These are phyloP conservation scores for Stegostoma tigrinum DNA, from an alignment of 2,113 vertebrate genomes.

Conservation along the genomic window DNA sequence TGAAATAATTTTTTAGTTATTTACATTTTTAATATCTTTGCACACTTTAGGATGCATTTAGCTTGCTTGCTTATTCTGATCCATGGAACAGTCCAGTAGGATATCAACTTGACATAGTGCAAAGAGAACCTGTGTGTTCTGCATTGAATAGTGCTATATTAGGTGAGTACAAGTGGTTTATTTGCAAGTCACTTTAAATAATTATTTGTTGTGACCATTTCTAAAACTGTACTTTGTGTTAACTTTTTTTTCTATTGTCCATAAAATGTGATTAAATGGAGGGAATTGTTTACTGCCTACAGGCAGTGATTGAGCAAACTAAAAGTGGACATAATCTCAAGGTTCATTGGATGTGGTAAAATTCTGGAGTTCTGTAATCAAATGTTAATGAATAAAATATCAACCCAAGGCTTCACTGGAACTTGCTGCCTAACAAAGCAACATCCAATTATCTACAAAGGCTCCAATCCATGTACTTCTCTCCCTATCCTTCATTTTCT, in stretches of 20 bases:
- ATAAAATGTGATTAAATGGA: background rate
- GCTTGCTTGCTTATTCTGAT: slow-evolving; percentile 92
- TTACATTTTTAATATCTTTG: background rate
- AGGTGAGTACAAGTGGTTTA: slow-evolving; percentile 54
- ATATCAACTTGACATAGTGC: slow-evolving; percentile 90
- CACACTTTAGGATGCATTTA: slow-evolving; percentile 80
- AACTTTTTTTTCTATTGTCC: background rate
- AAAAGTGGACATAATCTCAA: background rate
- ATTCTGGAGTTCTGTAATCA: background rate
- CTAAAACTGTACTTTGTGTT: background rate
- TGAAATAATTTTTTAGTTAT: background rate
- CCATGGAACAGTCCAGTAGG: slow-evolving; percentile 97
- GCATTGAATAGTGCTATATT: slow-evolving; percentile 99
- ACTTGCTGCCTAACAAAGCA: background rate
- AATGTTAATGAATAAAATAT: background rate
- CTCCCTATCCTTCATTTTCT: background rate
- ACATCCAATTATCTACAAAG: background rate
- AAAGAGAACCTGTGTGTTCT: slow-evolving; percentile 96
- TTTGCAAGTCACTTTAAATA: background rate
- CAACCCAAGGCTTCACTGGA: background rate
- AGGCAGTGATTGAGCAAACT: background rate
- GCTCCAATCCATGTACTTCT: background rate
- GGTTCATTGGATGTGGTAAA: background rate
- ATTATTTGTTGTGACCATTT: background rate
- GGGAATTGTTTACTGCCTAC: background rate